Evolutionary conservation across 2,888 invertebrate genomes (phyloP).

Genomic region (Drosophila anomalata): DNA sequence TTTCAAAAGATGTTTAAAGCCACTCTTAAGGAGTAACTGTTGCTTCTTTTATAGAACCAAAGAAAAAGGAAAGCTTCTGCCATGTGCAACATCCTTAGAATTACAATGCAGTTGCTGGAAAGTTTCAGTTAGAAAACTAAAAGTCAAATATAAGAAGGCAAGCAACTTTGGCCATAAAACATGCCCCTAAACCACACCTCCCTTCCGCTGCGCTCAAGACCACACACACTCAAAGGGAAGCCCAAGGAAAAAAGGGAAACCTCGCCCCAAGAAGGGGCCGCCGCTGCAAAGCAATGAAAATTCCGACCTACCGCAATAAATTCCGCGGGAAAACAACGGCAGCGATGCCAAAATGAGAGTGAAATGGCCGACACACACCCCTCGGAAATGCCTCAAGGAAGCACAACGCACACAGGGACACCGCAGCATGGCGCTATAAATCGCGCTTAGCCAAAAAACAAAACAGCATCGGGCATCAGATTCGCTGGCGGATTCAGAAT

Average conservation of each 20-base stretch:
- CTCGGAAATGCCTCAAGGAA: slow-evolving; percentile 29
- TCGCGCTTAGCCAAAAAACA: slow-evolving; percentile 75
- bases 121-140: slow-evolving; percentile 33
- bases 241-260: slow-evolving; percentile 2
- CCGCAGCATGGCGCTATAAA: slow-evolving; percentile 60
- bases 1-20: background rate
- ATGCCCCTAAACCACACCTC: slow-evolving; percentile 15
- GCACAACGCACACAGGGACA: slow-evolving; percentile 32
- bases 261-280: background rate
- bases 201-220: background rate
- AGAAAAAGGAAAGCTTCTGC: slow-evolving; percentile 22
- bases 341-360: slow-evolving; percentile 65
- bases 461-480: slow-evolving; percentile 63
- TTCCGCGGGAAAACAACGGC: slow-evolving; percentile 54
- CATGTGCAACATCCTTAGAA: slow-evolving; percentile 25
- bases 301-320: slow-evolving; percentile 81
- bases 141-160: slow-evolving; percentile 40
- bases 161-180: slow-evolving; percentile 39
- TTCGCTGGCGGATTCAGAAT: slow-evolving; percentile 9
- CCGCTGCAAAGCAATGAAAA: slow-evolving; percentile 67
- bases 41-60: slow-evolving; percentile 19
- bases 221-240: slow-evolving; percentile 11
- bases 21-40: slow-evolving; percentile 23
- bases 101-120: slow-evolving; percentile 34
- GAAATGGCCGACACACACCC: slow-evolving; percentile 54